Conservation (phyloP, 2,888 invertebrate genomes). For the Sinhomidia bicolor region DNA sequence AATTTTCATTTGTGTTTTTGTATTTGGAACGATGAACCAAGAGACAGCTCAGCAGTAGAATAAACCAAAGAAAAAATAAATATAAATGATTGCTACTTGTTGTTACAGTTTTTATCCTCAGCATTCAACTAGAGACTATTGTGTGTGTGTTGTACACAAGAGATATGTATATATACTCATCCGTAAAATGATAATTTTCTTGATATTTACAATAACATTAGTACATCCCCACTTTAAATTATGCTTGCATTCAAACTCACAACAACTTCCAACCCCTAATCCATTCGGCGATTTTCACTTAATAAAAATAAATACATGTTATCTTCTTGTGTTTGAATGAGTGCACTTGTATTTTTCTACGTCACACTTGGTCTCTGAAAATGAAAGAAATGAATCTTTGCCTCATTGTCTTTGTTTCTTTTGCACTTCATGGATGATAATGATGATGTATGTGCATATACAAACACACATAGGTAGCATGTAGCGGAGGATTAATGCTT, state of each 20-base stretch:
- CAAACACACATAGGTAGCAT: no score
- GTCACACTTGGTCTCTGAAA: neutral
- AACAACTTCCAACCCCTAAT: no score
- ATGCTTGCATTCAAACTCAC: neutral
- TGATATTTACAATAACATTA: slow-evolving; percentile 21
- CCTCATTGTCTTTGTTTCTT: neutral
- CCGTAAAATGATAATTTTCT: slow-evolving; percentile 30
- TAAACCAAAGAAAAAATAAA: neutral
- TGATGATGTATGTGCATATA: neutral
- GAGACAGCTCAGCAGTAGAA: no score
- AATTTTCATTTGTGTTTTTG: slow-evolving; percentile 30
- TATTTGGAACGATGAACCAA: slow-evolving; percentile 38
- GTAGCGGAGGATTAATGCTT: neutral
- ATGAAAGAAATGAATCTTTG: neutral
- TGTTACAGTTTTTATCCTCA: slow-evolving; percentile 42
- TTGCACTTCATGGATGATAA: neutral
- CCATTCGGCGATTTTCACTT: neutral
- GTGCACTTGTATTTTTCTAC: neutral
- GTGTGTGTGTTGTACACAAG: neutral
- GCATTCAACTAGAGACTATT: neutral
- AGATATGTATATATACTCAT: slow-evolving; percentile 1
- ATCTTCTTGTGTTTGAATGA: neutral
- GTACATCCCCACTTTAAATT: slow-evolving; percentile 10
- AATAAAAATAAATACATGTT: neutral
- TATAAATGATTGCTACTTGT: slow-evolving; percentile 17